These are phyloP conservation scores for Muscicapa adusta DNA, from an alignment of 2,113 vertebrate genomes.

Conservation along the genomic window DNA sequence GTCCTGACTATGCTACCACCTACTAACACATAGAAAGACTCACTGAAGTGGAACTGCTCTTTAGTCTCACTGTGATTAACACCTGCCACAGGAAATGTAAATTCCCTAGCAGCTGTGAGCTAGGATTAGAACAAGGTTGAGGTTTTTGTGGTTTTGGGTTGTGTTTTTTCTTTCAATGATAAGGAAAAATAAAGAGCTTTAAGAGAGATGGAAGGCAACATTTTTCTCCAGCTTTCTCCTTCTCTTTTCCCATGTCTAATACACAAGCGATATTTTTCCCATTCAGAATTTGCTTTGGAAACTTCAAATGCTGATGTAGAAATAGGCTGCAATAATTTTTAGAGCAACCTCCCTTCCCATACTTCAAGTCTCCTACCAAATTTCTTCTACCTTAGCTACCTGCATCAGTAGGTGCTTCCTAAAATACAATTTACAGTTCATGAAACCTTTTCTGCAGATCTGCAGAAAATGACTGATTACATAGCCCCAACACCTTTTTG, in stretches of 20 bases:
- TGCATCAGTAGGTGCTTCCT: background rate
- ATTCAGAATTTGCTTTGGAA: background rate
- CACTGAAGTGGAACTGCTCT: background rate
- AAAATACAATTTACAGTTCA: background rate
- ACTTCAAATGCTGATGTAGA: background rate
- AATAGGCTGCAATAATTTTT: background rate
- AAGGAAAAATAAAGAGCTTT: background rate
- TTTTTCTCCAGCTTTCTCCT: background rate
- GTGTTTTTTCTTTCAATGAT: background rate
- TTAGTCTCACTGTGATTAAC: conserved; percentile 30
- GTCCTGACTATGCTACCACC: conserved; percentile 10
- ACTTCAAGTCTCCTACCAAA: background rate
- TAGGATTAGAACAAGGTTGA: background rate
- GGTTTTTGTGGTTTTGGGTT: background rate
- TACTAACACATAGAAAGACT: background rate
- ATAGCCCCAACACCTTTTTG: background rate
- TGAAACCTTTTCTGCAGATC: background rate
- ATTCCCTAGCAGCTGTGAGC: background rate
- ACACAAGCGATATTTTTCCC: background rate
- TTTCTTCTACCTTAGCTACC: background rate
- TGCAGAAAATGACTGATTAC: background rate
- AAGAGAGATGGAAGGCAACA: background rate
- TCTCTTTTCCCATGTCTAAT: background rate
- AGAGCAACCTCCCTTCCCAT: background rate
- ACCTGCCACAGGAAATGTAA: conserved; percentile 10